Percentiles rank a stretch among this genome's conserved stretches.
These are phyloP conservation scores for Holothuria leucospilota DNA, from an alignment of 53 echinoderm and acorn worm species.

Conservation along the genomic window DNA sequence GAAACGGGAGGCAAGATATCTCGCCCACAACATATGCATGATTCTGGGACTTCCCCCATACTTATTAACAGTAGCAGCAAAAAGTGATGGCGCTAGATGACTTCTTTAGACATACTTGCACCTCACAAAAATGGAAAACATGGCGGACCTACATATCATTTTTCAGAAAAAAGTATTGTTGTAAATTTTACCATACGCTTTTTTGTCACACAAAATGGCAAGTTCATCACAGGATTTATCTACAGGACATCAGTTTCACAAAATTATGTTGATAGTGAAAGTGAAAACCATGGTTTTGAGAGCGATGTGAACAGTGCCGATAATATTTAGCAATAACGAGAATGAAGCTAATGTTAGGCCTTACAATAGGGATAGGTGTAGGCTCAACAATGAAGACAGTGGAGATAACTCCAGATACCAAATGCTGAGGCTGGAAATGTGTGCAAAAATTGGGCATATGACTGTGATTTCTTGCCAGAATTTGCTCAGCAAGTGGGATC, in stretches of 20 bases:
- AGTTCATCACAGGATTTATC: background rate
- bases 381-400: background rate
- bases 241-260: background rate
- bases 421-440: background rate
- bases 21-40: too few species aligned
- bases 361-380: background rate
- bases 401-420: background rate
- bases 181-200: background rate
- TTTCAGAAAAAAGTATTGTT: too few species aligned
- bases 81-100: too few species aligned
- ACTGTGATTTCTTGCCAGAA: constrained; percentile 5
- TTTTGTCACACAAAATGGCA: constrained; percentile 2
- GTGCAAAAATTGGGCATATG: background rate
- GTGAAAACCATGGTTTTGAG: constrained; percentile 11
- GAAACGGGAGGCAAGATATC: too few species aligned
- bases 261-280: background rate
- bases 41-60: too few species aligned
- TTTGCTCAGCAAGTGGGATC: background rate
- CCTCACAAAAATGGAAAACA: too few species aligned
- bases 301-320: constrained; percentile 16
- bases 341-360: background rate
- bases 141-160: too few species aligned
- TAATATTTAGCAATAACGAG: background rate
- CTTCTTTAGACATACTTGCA: too few species aligned
- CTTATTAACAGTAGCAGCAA: too few species aligned